Base-by-base conservation (phyloP, 2,888 invertebrate species). In the Netelia inedita region DNA sequence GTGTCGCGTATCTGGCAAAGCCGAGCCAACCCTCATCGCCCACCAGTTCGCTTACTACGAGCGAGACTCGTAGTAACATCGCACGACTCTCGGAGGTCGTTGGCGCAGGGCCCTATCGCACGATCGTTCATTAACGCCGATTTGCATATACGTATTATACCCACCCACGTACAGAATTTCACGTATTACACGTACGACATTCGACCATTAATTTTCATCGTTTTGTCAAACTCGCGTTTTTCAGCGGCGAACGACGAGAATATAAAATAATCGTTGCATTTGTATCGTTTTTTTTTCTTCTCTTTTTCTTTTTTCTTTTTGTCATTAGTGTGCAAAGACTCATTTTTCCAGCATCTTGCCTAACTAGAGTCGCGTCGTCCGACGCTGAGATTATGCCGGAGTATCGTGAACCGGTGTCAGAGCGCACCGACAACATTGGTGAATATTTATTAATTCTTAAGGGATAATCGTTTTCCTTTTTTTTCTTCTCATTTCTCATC, bases 371-470 rank as follows among this genome's bases (percentile, higher is more conserved):
- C 68, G 71, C 80, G 80, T 87, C 86, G 9, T 72, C 71, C 72
- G 83, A 85, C 66, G 80, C 83, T 75, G 84, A 86, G 69, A 87
- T 85, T 83, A 89, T 89, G 88, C 89, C 88, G 83, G 89, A 89
- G 86, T 89, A 85, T 65, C 83, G 86, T 82, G 88, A 89, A 79
- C 83, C 83, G 86, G 87, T 88, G 75, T 87, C 89, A 63, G 87
- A 87, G 78, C 85, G 82, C 85, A 88, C 87, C 85, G 87, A 87
- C 74, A 88, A 82, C 82, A 87, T 87, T 87, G 89, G 89, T 89
- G 89, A 89, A 87, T 89, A 89, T 88, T 83, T 65, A 55, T 69
- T 61, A 16, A 35, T 35, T 41, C 41, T 41, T 35, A 16, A 75
- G 53, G 50, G 11, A 53, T 46, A 28, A 5, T 53, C 11, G 2